Evolutionary conservation across 2,888 invertebrate genomes (phyloP).

Genomic region (Meta bourneti): DNA sequence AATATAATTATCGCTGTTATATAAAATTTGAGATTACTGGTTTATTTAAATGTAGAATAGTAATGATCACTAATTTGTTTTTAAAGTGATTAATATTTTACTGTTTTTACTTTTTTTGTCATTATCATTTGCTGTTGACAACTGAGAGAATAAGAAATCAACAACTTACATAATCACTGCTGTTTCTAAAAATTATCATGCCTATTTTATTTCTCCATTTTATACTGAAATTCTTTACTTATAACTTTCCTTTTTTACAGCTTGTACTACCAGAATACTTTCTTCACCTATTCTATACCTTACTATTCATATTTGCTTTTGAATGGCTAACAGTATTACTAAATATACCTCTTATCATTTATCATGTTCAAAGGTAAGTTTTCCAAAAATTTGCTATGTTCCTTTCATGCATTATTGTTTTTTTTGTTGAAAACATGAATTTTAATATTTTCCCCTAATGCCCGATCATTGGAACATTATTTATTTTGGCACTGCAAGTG

Average conservation of each 20-base stretch:
- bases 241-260: conserved; percentile 83
- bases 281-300: conserved; percentile 92
- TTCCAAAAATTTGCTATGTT: not conserved
- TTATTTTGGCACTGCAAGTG: not conserved
- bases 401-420: not conserved
- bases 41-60: no score
- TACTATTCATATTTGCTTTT: conserved; percentile 93
- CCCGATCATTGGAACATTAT: not conserved
- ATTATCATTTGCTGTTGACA: no score
- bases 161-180: no score
- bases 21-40: no score
- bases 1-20: no score
- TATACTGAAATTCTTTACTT: not conserved
- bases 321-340: conserved; percentile 94
- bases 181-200: not conserved
- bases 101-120: no score
- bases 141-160: no score
- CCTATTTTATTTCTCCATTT: not conserved
- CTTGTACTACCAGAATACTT: conserved; percentile 97
- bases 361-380: conserved; percentile 87
- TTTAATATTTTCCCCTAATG: no score
- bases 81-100: no score
- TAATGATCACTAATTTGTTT: no score
- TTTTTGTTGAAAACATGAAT: no score
- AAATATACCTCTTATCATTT: conserved; percentile 95